Evolutionary conservation across 2,113 vertebrate genomes (phyloP).

Genomic region (Mustela lutreola): DNA sequence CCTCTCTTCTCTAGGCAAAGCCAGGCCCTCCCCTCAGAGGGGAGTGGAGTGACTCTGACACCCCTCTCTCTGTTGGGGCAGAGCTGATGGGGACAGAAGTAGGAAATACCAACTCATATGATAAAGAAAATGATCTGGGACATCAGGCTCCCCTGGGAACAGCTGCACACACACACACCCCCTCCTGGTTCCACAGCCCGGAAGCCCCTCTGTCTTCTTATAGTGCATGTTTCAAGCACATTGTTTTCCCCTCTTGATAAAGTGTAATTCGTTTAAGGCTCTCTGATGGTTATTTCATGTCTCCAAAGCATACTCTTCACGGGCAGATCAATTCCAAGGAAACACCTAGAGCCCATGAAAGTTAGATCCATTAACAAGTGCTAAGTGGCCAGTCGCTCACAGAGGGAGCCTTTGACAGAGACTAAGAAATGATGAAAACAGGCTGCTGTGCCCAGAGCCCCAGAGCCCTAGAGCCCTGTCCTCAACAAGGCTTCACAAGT

Average conservation of each 20-base stretch:
- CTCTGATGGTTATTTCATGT: conserved; percentile 77
- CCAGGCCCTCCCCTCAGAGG: not conserved
- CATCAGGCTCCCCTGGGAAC: not conserved
- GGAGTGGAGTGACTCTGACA: not conserved
- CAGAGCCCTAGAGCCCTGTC: not conserved
- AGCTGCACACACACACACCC: accelerated
- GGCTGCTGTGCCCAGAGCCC: not conserved
- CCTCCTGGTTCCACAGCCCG: not conserved
- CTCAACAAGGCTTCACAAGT: conserved; percentile 55
- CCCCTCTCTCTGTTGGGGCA: not conserved
- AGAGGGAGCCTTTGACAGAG: conserved; percentile 53
- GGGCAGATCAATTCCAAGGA: conserved; percentile 72
- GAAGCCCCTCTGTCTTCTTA: conserved; percentile 52
- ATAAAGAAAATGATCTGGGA: not conserved
- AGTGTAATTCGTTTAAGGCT: conserved; percentile 81
- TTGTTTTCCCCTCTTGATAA: conserved; percentile 83
- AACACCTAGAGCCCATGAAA: conserved; percentile 76
- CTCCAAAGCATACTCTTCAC: conserved; percentile 83
- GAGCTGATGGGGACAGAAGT: not conserved
- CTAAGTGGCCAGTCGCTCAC: conserved; percentile 79
- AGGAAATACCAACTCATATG: not conserved
- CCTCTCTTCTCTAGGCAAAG: not conserved
- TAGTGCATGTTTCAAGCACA: conserved; percentile 75
- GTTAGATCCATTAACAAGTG: conserved; percentile 80
- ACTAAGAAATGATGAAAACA: conserved; percentile 72